Evolutionary conservation across 2,888 invertebrate species (phyloP), one percentile per base, ranked within the genome.

Genomic region (Himalopsyche tibetana): DNA sequence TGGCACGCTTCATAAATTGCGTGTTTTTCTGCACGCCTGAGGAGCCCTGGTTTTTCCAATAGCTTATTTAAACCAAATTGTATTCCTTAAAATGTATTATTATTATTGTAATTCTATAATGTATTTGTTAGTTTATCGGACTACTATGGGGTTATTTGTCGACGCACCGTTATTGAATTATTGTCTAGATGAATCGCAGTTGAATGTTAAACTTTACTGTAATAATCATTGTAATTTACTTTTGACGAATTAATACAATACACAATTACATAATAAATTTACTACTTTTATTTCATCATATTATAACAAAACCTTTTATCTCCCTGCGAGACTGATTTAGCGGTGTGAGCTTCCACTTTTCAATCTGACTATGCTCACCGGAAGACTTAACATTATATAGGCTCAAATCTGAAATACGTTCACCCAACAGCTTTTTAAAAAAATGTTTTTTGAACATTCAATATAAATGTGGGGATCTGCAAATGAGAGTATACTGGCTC

Each of bases 181-280:
- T 80, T 80, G 80, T 80, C 51, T 80, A 80, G 80, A 80, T 80
- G 80, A 80, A 42, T 80, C 51, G 80, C 80, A 80, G 80, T 45
- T 80, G 5, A 80, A 80, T 80, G 80, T 80, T 42, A 11, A 80
- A 80, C 80, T 40, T 80, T 80, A 42, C 45, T 80, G 80, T 80
- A 80, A 80, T 80, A 80, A 80, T 80, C 51, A 80, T 80, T 80
- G 80, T 80, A 80, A 80, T 80, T 80, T 80, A 80, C 80, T 80
- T 80, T 80, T 80, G 80, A 80, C 74, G 51, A 80, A 80, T 80
- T 80, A 80, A 80, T 80, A 80, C 80, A 80, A 80, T 80, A 80
- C 80, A 80, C 80, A 80, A 80, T 80, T 42, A 80, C 80, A 80
- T 80, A 74, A 74, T 74, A 74, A 74, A 36, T 74, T 28, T 36